Conservation (phyloP, 2,113 vertebrate species). For the Takifugu flavidus region DNA sequence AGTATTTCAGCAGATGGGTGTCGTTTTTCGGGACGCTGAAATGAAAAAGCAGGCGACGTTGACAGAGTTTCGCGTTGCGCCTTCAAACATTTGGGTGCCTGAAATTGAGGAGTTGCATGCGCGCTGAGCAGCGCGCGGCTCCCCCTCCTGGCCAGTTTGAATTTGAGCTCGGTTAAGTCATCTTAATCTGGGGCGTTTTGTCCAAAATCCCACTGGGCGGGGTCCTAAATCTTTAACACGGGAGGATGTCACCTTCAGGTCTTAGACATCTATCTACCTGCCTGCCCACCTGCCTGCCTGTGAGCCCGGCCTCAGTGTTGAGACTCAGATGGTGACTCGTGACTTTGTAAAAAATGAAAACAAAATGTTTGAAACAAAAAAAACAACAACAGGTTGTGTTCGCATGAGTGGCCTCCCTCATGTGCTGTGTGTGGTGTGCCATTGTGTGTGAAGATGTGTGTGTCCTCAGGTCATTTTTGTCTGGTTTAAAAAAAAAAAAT, state of each 20-base stretch:
- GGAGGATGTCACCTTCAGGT: slow-evolving; percentile 14
- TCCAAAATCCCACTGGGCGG: slow-evolving; percentile 9
- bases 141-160: slow-evolving; percentile 44
- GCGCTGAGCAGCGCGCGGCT: slow-evolving; percentile 11
- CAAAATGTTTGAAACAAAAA: slow-evolving; percentile 30
- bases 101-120: slow-evolving; percentile 12
- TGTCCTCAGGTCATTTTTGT: slow-evolving; percentile 76
- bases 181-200: slow-evolving; percentile 10
- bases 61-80: neutral
- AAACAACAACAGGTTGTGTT: slow-evolving; percentile 62
- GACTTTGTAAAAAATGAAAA: slow-evolving; percentile 65
- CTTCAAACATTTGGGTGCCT: neutral
- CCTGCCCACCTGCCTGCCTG: slow-evolving; percentile 31
- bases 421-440: slow-evolving; percentile 70
- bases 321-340: slow-evolving; percentile 72
- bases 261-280: neutral
- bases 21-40: slow-evolving; percentile 11
- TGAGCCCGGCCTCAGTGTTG: slow-evolving; percentile 48
- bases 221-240: slow-evolving; percentile 8
- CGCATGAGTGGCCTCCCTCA: slow-evolving; percentile 73
- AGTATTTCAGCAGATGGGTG: slow-evolving; percentile 29
- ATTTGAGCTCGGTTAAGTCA: neutral
- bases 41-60: neutral
- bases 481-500: slow-evolving; percentile 51
- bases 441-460: slow-evolving; percentile 68